phyloP scores from a whole-genome alignment of 2,888 invertebrate species.

The Zele albiditarsus region DNA sequence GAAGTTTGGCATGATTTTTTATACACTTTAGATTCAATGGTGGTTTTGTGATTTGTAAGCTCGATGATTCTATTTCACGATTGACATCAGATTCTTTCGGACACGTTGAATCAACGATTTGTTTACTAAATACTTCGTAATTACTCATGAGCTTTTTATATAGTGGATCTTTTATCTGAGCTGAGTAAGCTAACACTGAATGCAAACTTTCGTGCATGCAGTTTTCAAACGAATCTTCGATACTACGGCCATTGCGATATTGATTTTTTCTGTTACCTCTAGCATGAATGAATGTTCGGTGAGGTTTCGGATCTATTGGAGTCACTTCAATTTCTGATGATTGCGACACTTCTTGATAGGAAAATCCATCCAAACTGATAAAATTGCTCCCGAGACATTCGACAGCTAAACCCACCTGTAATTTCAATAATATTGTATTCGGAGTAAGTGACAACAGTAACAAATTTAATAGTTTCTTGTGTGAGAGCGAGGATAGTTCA shows the following conservation, averaged over 20 bases:
- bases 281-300: constrained; percentile 6
- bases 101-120: background rate
- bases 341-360: constrained; percentile 61
- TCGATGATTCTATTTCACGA: background rate
- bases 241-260: background rate
- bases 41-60: background rate
- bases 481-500: too few relatives aligned
- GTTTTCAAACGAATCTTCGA: constrained; percentile 52
- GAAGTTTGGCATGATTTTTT: constrained; percentile 47
- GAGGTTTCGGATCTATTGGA: constrained; percentile 46
- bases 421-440: constrained; percentile 6
- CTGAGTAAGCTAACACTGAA: constrained; percentile 62
- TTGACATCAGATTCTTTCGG: background rate
- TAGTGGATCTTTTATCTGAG: constrained; percentile 54
- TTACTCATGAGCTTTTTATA: constrained; percentile 51
- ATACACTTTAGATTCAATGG: constrained; percentile 30
- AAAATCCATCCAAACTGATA: constrained; percentile 57
- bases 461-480: too few relatives aligned
- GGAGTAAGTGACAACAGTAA: too few relatives aligned
- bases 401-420: constrained; percentile 62
- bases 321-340: constrained; percentile 58
- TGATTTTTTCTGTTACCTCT: constrained; percentile 25
- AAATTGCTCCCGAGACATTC: constrained; percentile 64
- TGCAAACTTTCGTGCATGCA: constrained; percentile 65
- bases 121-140: background rate